These are phyloP conservation scores for Aphyosemion australe DNA, from an alignment of 2,113 vertebrate species.

Conservation along the genomic window DNA sequence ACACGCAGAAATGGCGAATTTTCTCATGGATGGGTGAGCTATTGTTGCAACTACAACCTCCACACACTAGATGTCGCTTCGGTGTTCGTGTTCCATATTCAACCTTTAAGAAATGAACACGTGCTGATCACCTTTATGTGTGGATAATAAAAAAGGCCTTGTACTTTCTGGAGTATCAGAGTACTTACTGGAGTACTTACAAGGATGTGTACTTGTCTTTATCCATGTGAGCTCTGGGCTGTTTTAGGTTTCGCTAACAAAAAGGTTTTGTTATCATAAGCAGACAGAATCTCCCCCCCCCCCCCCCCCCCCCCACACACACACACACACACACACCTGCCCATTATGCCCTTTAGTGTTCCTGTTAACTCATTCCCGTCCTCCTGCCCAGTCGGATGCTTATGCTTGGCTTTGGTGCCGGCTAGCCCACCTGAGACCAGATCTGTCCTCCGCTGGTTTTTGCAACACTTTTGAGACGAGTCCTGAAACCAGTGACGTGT, in stretches of 20 bases:
- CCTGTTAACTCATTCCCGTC: constrained; percentile 60
- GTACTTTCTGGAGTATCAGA: no score
- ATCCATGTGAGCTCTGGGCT: constrained; percentile 8
- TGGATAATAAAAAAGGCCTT: no score
- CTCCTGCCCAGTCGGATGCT: constrained; percentile 55
- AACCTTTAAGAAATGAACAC: no score
- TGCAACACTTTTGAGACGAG: constrained; percentile 73
- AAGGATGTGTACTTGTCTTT: no score
- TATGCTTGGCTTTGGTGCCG: constrained; percentile 57
- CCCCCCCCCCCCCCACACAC: not conserved
- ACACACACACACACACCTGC: no score
- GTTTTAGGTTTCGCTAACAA: not conserved
- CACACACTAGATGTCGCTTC: no score
- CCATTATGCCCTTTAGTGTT: constrained; percentile 20
- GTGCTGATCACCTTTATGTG: no score
- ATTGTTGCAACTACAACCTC: no score
- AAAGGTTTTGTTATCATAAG: constrained; percentile 52
- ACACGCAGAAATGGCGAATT: no score
- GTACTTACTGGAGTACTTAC: no score
- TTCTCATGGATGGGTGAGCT: no score
- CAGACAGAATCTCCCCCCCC: constrained; percentile 17
- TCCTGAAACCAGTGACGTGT: constrained; percentile 69
- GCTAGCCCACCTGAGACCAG: constrained; percentile 70
- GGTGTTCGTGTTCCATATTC: no score
- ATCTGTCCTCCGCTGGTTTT: constrained; percentile 61